Percentiles rank a stretch among this genome's conserved stretches.
These are phyloP conservation scores for Pangasianodon hypophthalmus DNA, from an alignment of 2,113 vertebrate genomes.

Conservation along the genomic window DNA sequence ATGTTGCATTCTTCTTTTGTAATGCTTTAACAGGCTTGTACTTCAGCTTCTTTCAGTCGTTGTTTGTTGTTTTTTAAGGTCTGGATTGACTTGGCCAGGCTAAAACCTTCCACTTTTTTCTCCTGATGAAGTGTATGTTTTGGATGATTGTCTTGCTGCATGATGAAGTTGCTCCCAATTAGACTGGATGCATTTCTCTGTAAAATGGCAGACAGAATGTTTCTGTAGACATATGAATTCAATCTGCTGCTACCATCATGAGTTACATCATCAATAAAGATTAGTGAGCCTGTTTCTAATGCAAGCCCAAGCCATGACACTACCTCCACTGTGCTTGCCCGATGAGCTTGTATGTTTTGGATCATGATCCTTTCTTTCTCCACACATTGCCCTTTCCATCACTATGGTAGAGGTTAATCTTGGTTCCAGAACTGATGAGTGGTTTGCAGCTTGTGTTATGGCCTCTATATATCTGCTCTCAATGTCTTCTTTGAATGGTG, in stretches of 20 bases:
- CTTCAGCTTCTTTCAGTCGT: neutral
- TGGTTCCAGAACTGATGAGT: neutral
- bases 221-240: neutral
- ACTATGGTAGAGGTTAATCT: neutral
- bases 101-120: neutral
- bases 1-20: neutral
- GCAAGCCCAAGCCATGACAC: neutral
- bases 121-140: neutral
- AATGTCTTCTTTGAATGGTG: neutral
- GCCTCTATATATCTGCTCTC: neutral
- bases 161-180: neutral
- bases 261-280: neutral
- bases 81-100: neutral
- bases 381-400: neutral
- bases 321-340: neutral
- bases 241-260: neutral
- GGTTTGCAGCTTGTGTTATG: neutral
- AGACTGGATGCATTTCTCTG: neutral
- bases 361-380: neutral
- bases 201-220: neutral
- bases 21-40: neutral
- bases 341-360: neutral
- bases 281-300: neutral
- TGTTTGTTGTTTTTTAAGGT: neutral
- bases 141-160: neutral